phyloP scores from a whole-genome alignment of 2,888 invertebrate species.

The Netelia fuscicornis region DNA sequence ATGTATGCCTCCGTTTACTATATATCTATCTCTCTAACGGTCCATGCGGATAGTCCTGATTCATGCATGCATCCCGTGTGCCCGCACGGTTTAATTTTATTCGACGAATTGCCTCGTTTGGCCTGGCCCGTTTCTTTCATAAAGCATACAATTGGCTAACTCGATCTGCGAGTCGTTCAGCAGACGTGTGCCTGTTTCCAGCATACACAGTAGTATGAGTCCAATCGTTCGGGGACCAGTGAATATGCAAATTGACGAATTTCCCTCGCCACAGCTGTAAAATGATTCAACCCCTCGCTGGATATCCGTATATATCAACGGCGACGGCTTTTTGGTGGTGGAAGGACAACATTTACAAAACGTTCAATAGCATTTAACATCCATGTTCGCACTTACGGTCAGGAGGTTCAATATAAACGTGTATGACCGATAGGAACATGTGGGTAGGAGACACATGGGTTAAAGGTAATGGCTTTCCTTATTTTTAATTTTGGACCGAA shows the following conservation, averaged over 20 bases:
- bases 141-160: constrained; percentile 48
- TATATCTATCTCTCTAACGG: background rate
- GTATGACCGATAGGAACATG: too few relatives aligned
- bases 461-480: too few relatives aligned
- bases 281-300: constrained; percentile 23
- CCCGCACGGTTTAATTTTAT: constrained; percentile 27
- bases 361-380: background rate
- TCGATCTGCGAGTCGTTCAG: constrained; percentile 28
- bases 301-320: background rate
- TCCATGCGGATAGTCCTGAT: background rate
- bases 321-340: background rate
- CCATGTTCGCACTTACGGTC: background rate
- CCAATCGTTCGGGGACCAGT: constrained; percentile 41
- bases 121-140: constrained; percentile 32
- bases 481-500: too few relatives aligned
- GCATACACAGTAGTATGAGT: constrained; percentile 25
- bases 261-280: constrained; percentile 42
- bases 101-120: constrained; percentile 24
- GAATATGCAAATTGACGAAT: constrained; percentile 63
- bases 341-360: constrained; percentile 54
- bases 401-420: too few relatives aligned
- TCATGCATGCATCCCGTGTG: background rate
- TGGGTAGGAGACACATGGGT: too few relatives aligned
- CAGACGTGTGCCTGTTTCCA: background rate
- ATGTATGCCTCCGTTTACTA: background rate